Percentiles rank a stretch among this genome's conserved stretches.
Evolutionary conservation across 2,797 vertebrate genomes (phyloP).

Genomic region (Cyprinella venusta): DNA sequence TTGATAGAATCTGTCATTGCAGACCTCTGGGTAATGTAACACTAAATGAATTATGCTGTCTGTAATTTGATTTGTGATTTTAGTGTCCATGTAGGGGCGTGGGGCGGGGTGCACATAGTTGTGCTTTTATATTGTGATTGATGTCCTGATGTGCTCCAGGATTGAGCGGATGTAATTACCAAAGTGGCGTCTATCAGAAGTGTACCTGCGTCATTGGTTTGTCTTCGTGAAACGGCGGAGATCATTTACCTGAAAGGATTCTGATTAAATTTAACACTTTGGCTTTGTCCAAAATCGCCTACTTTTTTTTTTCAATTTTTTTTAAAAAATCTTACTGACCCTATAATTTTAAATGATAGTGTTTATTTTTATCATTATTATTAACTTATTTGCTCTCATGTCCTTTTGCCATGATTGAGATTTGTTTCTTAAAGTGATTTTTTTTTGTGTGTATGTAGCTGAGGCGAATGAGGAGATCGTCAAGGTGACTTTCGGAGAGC

Average conservation of each 20-base stretch:
- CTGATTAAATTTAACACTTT: slow-evolving; percentile 4
- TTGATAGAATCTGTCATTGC: slow-evolving; percentile 46
- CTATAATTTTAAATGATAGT: neutral
- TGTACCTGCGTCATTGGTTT: slow-evolving; percentile 32
- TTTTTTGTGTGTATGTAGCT: slow-evolving; percentile 66
- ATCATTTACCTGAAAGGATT: slow-evolving; percentile 25
- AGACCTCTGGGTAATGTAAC: slow-evolving; percentile 45
- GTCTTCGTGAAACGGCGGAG: neutral
- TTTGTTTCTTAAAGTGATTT: neutral
- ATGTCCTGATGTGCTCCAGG: slow-evolving; percentile 38
- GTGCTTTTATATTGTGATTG: slow-evolving; percentile 52
- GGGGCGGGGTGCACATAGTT: neutral
- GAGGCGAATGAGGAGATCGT: slow-evolving; percentile 89
- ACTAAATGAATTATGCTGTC: slow-evolving; percentile 50
- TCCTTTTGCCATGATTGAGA: neutral
- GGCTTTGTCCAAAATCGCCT: neutral
- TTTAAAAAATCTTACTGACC: no score
- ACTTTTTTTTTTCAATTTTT: no score
- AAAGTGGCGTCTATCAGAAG: slow-evolving; percentile 37
- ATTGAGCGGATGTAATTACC: slow-evolving; percentile 31
- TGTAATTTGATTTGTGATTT: slow-evolving; percentile 55
- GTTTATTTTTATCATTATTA: neutral
- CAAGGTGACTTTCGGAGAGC: slow-evolving; percentile 91
- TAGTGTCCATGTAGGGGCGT: slow-evolving; percentile 14
- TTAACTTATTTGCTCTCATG: neutral